Evolutionary conservation across 2,888 invertebrate species (phyloP).

Genomic region (Andricus curvator): DNA sequence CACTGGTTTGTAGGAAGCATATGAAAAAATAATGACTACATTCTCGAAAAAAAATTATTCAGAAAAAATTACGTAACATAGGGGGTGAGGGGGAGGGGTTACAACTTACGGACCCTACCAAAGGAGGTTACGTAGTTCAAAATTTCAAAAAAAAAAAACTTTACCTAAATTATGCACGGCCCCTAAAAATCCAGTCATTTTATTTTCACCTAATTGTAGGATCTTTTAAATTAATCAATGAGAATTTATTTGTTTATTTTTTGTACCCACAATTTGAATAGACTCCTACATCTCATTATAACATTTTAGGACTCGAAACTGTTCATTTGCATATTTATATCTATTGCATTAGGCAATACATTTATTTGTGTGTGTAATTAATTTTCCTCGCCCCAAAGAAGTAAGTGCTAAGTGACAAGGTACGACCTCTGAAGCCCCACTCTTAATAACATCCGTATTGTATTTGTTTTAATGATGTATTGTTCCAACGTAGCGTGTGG

Average conservation of each 20-base stretch:
- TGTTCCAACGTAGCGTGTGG: slow-evolving; percentile 21
- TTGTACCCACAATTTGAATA: neutral
- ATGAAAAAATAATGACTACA: too few species aligned
- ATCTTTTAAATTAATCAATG: neutral
- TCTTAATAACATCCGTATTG: slow-evolving; percentile 25
- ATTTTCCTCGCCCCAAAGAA: neutral
- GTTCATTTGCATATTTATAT: neutral
- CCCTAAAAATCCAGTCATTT: neutral
- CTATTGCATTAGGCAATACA: neutral
- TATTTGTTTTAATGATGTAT: slow-evolving; percentile 40
- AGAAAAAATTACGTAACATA: too few species aligned
- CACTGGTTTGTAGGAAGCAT: too few species aligned
- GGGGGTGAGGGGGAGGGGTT: too few species aligned
- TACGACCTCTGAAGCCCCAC: neutral
- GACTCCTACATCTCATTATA: neutral
- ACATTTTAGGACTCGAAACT: neutral
- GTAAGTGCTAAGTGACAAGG: slow-evolving; percentile 22
- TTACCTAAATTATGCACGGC: neutral
- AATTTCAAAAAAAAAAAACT: too few species aligned
- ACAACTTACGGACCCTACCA: too few species aligned
- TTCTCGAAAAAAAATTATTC: too few species aligned
- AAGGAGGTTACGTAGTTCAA: too few species aligned
- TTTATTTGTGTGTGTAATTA: neutral
- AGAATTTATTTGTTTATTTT: neutral
- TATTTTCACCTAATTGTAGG: neutral